A percentile compares a stretch with the other conserved stretches of the same genome.
Evolutionary conservation across 2,797 vertebrate genomes (phyloP).

Genomic region (Anguilla obscura): DNA sequence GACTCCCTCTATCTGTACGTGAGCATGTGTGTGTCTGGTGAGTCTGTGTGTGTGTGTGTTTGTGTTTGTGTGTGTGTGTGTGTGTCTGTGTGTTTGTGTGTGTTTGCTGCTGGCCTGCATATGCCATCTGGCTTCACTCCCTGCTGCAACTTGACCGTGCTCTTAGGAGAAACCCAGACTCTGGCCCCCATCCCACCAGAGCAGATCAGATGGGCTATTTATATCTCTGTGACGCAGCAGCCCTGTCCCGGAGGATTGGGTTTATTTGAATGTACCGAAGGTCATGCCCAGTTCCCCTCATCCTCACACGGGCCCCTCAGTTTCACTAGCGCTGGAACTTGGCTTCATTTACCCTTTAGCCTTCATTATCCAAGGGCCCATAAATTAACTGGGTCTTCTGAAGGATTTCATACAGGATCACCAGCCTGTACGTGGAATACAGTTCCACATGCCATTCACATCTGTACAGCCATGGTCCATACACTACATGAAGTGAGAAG

Average conservation of each 20-base stretch:
- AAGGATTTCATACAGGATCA: not conserved
- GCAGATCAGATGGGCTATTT: conserved; percentile 15
- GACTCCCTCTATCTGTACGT: not conserved
- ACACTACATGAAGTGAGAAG: not conserved
- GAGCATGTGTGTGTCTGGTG: not conserved
- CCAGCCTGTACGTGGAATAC: not conserved
- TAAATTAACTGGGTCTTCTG: not conserved
- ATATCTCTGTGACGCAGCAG: conserved; percentile 19
- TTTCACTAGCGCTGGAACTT: not conserved
- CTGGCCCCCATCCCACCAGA: not conserved
- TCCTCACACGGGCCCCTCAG: not conserved
- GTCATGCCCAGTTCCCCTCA: conserved; percentile 15
- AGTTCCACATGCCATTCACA: not conserved
- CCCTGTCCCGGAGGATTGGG: not conserved
- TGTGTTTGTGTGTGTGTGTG: not conserved
- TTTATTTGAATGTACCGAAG: conserved; percentile 2
- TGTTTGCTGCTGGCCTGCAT: not conserved
- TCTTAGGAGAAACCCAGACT: not conserved
- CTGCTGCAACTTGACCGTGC: not conserved
- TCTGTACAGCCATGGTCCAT: not conserved
- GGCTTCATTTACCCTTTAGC: not conserved
- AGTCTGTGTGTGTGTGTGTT: not conserved
- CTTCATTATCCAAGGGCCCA: not conserved
- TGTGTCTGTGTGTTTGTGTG: not conserved
- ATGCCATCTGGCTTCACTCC: not conserved